These are phyloP conservation scores for Neria commutata DNA, from an alignment of 2,888 invertebrate genomes.

Conservation along the genomic window DNA sequence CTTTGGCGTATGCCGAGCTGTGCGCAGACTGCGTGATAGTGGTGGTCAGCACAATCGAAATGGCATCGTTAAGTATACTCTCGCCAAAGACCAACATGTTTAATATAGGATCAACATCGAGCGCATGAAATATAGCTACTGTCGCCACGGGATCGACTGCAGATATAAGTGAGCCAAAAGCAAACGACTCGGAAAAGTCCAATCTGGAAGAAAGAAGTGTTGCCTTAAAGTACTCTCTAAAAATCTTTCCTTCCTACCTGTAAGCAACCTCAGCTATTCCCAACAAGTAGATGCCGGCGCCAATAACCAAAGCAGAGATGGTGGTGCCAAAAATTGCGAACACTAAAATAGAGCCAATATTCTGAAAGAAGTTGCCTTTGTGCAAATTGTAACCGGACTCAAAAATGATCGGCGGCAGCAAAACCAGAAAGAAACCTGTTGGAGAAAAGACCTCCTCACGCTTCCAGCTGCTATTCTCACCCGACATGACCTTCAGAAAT, in stretches of 20 bases:
- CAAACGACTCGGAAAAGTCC: constrained; percentile 96
- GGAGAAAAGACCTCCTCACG: constrained; percentile 98
- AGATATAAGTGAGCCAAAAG: constrained; percentile 94
- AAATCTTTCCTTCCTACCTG: constrained; percentile 57
- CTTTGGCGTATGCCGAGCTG: constrained; percentile 67
- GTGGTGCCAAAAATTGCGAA: constrained; percentile 98
- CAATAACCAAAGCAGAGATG: constrained; percentile 96
- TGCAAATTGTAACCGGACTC: constrained; percentile 99
- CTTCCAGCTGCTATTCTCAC: constrained; percentile 88
- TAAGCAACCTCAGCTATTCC: constrained; percentile 93
- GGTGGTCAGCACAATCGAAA: constrained; percentile 96
- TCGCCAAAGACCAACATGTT: constrained; percentile 99
- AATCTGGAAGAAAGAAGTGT: constrained; percentile 69
- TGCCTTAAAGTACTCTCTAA: constrained; percentile 59
- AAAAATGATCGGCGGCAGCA: constrained; percentile 98
- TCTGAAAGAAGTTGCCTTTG: constrained; percentile 95
- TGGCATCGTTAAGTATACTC: constrained; percentile 88
- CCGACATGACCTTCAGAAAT: constrained; percentile 86
- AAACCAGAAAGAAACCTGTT: constrained; percentile 95
- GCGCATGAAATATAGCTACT: constrained; percentile 96
- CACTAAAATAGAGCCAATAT: constrained; percentile 97
- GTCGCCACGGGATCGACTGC: constrained; percentile 99
- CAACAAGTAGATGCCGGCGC: constrained; percentile 92
- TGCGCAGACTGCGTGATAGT: constrained; percentile 78
- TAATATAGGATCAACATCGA: constrained; percentile 95